Base-by-base conservation (phyloP, 2,797 vertebrate species). In the Morus bassanus region DNA sequence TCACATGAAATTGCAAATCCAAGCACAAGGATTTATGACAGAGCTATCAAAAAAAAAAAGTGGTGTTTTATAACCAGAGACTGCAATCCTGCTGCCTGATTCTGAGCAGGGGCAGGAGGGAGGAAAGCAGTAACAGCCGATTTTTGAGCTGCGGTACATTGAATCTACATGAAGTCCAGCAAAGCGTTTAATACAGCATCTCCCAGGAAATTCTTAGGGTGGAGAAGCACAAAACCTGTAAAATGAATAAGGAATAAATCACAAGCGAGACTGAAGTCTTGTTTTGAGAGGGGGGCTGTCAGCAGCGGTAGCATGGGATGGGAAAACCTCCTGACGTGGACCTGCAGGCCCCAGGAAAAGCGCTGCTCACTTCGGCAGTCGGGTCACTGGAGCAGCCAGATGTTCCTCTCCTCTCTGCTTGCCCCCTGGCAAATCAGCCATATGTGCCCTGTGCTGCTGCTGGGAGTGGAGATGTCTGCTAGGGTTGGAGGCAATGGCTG, bases 1-100 rank as follows among this genome's bases (percentile, higher is more conserved):
- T 94, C 94, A 90, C 65, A 84, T 93, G 91, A 94, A 95, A 96
- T 65, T 93, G 88, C 65, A 95, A 96, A 96, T 96, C 89, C 85
- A 90, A 91, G 65, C 3, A 4, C 4, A 10, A 93, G 91, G 85
- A 94, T 96, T 96, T 96, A 54, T 95, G 95, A 73, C 80, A 94
- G 54, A 92, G 35, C 88, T 86, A 76, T 51, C 18, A 54, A 79
- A 72, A 50, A 74, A 35, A 46, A 74, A 2, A 65, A 28, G 18
- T 85, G 37, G 13, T 89, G 89, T 92, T 94, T 95, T 89, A 89
- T 96, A 97, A 94, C 64, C 43, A 82, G 65, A 54, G 54, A 46
- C 45, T 63, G 83, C 81, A 88, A 43, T 88, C 78, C 78, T 90
- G 48, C 41, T 75, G 64, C 65, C 65, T 70, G 45, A 28, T 53